Percentiles rank a stretch among this genome's conserved stretches.
Conservation (phyloP, 2,797 vertebrate species). For the Sebastes cheni region DNA sequence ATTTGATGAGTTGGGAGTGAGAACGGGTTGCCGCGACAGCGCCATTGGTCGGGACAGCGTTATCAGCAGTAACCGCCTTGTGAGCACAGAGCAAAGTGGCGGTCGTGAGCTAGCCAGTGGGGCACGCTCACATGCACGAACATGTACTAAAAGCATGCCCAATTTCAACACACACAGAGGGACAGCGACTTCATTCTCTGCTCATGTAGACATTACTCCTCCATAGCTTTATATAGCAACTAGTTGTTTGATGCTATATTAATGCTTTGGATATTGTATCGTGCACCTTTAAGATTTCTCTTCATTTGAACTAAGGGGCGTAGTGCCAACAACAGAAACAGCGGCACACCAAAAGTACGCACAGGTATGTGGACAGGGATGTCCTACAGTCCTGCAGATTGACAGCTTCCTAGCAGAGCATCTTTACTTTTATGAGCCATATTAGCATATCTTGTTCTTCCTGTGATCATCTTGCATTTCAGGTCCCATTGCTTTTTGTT, state of each 20-base stretch:
- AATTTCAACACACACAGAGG: neutral
- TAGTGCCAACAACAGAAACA: neutral
- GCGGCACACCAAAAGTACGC: neutral
- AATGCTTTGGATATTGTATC: neutral
- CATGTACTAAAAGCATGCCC: too few species aligned
- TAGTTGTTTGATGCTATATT: neutral
- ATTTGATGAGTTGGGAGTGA: neutral
- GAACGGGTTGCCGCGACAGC: neutral
- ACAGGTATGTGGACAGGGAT: too few species aligned
- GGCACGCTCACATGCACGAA: too few species aligned
- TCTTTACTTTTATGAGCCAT: neutral
- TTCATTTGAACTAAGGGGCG: neutral
- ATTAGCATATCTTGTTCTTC: slow-evolving; percentile 34
- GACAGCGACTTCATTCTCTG: neutral
- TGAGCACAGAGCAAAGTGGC: too few species aligned
- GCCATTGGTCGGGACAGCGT: too few species aligned
- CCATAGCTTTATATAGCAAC: neutral
- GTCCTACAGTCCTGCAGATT: neutral
- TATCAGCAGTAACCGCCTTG: too few species aligned
- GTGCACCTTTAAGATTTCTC: neutral
- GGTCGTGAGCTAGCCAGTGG: too few species aligned
- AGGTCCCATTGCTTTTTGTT: slow-evolving; percentile 34
- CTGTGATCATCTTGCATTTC: slow-evolving; percentile 64
- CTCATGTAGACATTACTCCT: neutral
- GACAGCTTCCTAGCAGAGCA: neutral